These are phyloP conservation scores for Epinephelus fuscoguttatus DNA, from an alignment of 2,113 vertebrate genomes.

Conservation along the genomic window DNA sequence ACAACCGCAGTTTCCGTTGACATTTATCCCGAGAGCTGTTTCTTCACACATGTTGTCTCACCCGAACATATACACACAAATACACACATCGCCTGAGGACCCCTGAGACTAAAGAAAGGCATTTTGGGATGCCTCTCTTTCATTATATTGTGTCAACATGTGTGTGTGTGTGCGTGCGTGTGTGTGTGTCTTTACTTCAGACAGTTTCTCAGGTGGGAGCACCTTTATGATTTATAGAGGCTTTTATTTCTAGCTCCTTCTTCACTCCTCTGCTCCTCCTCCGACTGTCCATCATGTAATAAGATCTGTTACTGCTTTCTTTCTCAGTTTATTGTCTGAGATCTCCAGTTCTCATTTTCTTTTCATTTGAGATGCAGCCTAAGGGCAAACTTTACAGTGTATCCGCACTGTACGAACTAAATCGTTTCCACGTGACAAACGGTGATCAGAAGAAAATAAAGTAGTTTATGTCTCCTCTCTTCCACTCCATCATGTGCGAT, in stretches of 20 bases:
- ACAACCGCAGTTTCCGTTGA: constrained; percentile 38
- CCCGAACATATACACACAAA: constrained; percentile 2
- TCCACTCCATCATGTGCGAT: background rate
- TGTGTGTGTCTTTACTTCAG: background rate
- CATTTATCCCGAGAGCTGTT: constrained; percentile 8
- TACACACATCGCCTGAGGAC: constrained; percentile 43
- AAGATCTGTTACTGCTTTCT: constrained; percentile 3
- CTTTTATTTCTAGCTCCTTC: background rate
- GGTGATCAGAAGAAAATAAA: background rate
- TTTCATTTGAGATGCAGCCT: background rate
- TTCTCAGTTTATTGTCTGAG: background rate
- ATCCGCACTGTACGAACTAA: background rate
- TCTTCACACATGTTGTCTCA: constrained; percentile 11
- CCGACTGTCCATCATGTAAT: background rate
- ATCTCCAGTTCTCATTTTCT: background rate
- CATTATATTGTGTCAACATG: constrained; percentile 8
- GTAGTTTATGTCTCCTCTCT: background rate
- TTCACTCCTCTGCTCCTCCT: background rate
- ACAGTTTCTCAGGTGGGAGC: constrained; percentile 5
- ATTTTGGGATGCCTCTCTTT: constrained; percentile 17
- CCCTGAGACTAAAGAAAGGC: constrained; percentile 3
- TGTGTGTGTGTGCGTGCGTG: constrained; percentile 1
- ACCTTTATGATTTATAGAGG: constrained; percentile 26
- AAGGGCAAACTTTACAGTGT: background rate
- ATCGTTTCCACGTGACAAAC: background rate